These are phyloP conservation scores for Pheosia tremula DNA, from an alignment of 2,888 invertebrate genomes.

Conservation along the genomic window DNA sequence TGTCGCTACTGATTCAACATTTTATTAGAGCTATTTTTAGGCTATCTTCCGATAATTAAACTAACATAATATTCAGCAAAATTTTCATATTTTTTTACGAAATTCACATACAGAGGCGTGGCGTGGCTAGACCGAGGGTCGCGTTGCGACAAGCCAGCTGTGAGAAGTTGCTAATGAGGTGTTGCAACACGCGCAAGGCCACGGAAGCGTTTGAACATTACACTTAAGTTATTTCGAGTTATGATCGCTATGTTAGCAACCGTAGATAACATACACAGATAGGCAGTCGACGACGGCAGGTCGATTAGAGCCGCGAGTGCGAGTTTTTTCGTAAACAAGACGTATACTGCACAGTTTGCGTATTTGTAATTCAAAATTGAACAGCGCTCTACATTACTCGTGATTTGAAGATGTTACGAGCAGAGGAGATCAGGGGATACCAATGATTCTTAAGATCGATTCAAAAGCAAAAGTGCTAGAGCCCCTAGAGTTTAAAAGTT, in stretches of 20 bases:
- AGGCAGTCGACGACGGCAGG: not conserved
- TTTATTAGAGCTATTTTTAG: no score
- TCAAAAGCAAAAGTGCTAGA: no score
- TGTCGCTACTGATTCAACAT: no score
- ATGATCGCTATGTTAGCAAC: not conserved
- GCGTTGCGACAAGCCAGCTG: conserved; percentile 36
- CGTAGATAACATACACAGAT: not conserved
- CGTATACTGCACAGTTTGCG: no score
- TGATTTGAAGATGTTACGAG: no score
- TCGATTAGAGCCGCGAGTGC: not conserved
- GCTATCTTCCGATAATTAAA: not conserved
- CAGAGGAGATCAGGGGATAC: no score
- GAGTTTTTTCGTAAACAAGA: no score
- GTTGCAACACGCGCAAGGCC: conserved; percentile 35
- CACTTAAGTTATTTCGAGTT: conserved; percentile 9
- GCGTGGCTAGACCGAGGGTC: conserved; percentile 28
- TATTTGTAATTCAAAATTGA: no score
- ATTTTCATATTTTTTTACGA: conserved; percentile 30
- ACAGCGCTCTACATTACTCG: no score
- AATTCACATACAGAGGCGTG: conserved; percentile 29
- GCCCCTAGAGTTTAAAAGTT: no score
- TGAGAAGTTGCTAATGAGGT: conserved; percentile 39
- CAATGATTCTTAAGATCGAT: no score
- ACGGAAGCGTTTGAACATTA: conserved; percentile 24
- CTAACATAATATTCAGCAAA: not conserved